Evolutionary conservation across 2,888 invertebrate genomes (phyloP).

Genomic region (Hymenopus coronatus): DNA sequence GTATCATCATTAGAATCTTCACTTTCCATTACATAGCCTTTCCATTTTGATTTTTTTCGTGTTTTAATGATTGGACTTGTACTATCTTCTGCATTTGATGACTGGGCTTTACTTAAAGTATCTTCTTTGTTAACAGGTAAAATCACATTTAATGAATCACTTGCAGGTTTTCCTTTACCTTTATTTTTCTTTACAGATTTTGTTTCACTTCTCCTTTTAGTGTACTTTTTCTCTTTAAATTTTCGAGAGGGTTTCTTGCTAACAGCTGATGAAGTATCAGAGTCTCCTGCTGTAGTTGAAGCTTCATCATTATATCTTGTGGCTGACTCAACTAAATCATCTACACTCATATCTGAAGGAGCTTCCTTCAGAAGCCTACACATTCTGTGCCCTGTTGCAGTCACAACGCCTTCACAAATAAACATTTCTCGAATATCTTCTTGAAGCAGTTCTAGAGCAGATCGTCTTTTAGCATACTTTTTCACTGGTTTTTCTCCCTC

Average conservation of each 20-base stretch:
- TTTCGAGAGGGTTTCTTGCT: background rate
- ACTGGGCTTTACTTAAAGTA: background rate
- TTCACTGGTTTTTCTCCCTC: slow-evolving; percentile 19
- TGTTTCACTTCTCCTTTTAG: background rate
- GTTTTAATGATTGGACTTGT: background rate
- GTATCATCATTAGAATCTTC: background rate
- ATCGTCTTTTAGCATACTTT: slow-evolving; percentile 41
- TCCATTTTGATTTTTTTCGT: background rate
- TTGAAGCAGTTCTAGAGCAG: slow-evolving; percentile 62
- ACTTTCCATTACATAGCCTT: slow-evolving; percentile 9
- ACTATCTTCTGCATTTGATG: background rate
- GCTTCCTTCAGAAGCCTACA: slow-evolving; percentile 59
- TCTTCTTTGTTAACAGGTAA: background rate
- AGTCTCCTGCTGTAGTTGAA: slow-evolving; percentile 9
- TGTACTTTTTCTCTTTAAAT: background rate
- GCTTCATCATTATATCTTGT: slow-evolving; percentile 11
- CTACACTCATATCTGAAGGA: slow-evolving; percentile 36
- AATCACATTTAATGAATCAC: background rate
- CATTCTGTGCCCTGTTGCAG: slow-evolving; percentile 62
- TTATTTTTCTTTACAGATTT: slow-evolving; percentile 32
- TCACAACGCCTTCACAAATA: slow-evolving; percentile 60
- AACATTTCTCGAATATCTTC: slow-evolving; percentile 70
- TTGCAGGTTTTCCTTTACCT: background rate
- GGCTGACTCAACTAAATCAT: slow-evolving; percentile 21
- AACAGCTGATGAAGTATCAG: slow-evolving; percentile 15